These are phyloP conservation scores for Daptonema setosum DNA, from an alignment of 2,888 invertebrate species.

Conservation along the genomic window DNA sequence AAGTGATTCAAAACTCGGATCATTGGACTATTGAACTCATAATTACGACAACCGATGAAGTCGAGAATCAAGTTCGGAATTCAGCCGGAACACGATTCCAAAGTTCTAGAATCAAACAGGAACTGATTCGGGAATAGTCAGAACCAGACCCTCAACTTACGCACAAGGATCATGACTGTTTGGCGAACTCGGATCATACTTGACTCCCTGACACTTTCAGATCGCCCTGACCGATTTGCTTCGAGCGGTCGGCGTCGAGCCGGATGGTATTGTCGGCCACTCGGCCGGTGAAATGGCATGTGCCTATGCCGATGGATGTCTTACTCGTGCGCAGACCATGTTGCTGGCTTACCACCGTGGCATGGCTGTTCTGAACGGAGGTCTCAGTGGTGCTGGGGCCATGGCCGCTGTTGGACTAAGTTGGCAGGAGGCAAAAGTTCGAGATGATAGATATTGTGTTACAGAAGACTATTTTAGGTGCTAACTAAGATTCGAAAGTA, in stretches of 20 bases:
- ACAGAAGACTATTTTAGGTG: too few species aligned
- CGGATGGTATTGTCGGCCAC: slow-evolving; percentile 82
- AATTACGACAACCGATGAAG: too few species aligned
- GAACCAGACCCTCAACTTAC: too few species aligned
- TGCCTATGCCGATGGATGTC: slow-evolving; percentile 78
- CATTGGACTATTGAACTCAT: too few species aligned
- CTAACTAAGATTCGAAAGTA: too few species aligned
- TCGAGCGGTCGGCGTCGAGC: slow-evolving; percentile 46
- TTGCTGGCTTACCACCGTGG: slow-evolving; percentile 59
- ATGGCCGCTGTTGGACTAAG: slow-evolving; percentile 69
- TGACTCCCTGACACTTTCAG: slow-evolving; percentile 31
- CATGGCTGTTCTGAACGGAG: slow-evolving; percentile 21
- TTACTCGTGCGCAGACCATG: slow-evolving; percentile 74
- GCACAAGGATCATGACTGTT: too few species aligned
- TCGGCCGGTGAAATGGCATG: slow-evolving; percentile 71
- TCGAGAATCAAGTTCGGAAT: too few species aligned
- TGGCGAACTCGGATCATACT: not conserved
- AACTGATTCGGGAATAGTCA: too few species aligned
- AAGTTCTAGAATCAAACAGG: too few species aligned
- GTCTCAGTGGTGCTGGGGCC: slow-evolving; percentile 28
- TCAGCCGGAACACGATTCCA: too few species aligned
- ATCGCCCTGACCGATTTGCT: slow-evolving; percentile 76
- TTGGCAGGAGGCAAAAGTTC: slow-evolving; percentile 59
- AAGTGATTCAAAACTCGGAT: too few species aligned
- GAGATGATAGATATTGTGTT: too few species aligned